These are phyloP conservation scores for Aspidiotus rigidus DNA, from an alignment of 2,888 invertebrate genomes.

Conservation along the genomic window DNA sequence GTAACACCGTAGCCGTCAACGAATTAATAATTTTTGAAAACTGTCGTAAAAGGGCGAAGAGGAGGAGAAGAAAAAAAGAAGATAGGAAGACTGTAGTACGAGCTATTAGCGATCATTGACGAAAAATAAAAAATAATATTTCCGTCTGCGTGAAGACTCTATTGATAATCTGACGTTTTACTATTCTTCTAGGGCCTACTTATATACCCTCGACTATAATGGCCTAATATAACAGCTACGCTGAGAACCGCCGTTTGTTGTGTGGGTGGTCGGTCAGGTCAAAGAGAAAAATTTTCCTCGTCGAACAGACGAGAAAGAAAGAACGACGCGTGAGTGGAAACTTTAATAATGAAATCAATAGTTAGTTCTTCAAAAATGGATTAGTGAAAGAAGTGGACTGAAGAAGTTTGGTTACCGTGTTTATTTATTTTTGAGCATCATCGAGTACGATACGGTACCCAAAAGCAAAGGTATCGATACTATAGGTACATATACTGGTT, in stretches of 20 bases:
- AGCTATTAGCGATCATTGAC: constrained; percentile 24
- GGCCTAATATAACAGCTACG: constrained; percentile 25
- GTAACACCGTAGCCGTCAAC: not conserved
- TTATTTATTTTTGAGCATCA: not conserved
- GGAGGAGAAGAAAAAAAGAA: not conserved
- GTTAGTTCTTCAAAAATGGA: not conserved
- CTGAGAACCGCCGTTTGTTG: constrained; percentile 19
- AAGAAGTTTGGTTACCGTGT: not conserved
- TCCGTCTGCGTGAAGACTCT: constrained; percentile 17
- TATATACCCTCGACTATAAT: constrained; percentile 22
- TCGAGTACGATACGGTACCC: not conserved
- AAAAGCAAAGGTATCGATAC: too few relatives aligned
- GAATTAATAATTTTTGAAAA: not conserved
- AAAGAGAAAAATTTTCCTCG: not conserved
- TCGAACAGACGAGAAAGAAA: not conserved
- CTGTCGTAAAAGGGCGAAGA: not conserved
- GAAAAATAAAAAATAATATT: constrained; percentile 23
- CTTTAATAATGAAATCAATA: not conserved
- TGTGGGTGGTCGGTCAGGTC: constrained; percentile 26
- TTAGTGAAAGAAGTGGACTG: not conserved
- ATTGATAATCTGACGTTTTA: constrained; percentile 27
- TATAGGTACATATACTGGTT: too few relatives aligned
- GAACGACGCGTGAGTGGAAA: not conserved
- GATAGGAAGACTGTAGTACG: constrained; percentile 8
- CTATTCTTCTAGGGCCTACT: constrained; percentile 24